Base-by-base conservation (phyloP, 1,140 invertebrate genomes). In the Aradophagus sp. region DNA sequence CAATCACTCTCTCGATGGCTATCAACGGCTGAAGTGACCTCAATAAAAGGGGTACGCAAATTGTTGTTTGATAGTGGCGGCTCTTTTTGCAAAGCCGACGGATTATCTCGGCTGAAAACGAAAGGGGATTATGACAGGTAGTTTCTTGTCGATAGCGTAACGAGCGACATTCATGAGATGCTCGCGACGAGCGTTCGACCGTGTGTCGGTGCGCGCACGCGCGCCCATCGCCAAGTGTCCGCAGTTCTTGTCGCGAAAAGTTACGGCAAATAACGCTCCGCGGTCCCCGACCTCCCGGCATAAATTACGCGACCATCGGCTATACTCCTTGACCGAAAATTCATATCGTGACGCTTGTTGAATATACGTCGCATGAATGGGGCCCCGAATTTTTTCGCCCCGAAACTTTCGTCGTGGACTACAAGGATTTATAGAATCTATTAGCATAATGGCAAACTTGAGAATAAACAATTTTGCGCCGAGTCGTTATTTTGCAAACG, bases 81-180 rank as follows among this genome's bases (percentile, higher is more conserved):
- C 3, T 14, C 5, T 14, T 48, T 41, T 32, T 39, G 42, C 5
- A 32, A 32, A 32, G 27, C 13, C 11, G 27, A 16, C 20, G 20
- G 26, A 47, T 48, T 74, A 77, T 38, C 31, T 7, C 20, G 12
- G 6, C 8, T 31, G 36, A 59, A 58, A 63, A 71, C 20, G 44
- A 53, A 47, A 44, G 44, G 36, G 44, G 35, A 55, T 50, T 45
- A 52, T 52, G 58, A 63, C 45, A 58, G 45, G 31, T 47, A 48
- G 45, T 71, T 70, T 53, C 52, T 63, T 59, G 58, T 58, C 68
- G 59, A 59, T 63, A 36, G 19, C 41, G 36, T 63, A 63, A 63
- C 59, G 29, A 50, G 47, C 67, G 34, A 42, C 59, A 63, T 63
- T 71, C 59, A 71, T 71, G 59, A 71, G 68, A 65, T 55, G 45